Evolutionary conservation across 2,888 invertebrate genomes (phyloP).

Genomic region (Dexiosoma caninum): DNA sequence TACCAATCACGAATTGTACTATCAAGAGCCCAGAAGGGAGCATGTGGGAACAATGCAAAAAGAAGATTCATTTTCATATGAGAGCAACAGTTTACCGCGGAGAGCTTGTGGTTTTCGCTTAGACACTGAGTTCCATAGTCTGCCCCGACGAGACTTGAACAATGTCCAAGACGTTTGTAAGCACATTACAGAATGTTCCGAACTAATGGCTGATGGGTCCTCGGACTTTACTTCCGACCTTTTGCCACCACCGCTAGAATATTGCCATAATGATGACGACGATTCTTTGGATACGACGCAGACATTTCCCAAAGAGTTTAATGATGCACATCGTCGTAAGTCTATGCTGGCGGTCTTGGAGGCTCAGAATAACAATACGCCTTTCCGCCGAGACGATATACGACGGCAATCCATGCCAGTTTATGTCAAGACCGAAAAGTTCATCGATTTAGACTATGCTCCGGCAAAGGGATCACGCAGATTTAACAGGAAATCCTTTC

Average conservation of each 20-base stretch:
- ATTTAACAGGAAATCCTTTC: constrained; percentile 56
- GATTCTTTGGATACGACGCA: constrained; percentile 67
- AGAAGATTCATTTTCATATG: constrained; percentile 71
- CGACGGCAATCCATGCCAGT: constrained; percentile 74
- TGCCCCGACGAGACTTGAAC: constrained; percentile 74
- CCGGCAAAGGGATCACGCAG: constrained; percentile 69
- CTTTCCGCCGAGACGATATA: constrained; percentile 72
- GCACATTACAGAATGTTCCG: constrained; percentile 76
- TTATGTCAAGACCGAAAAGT: constrained; percentile 72
- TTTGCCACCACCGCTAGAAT: constrained; percentile 70
- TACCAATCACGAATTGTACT: constrained; percentile 57
- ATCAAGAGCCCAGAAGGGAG: constrained; percentile 29
- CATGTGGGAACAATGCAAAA: constrained; percentile 34
- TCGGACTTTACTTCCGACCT: constrained; percentile 72
- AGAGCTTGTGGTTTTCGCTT: constrained; percentile 75
- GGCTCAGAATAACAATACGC: constrained; percentile 57
- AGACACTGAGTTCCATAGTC: constrained; percentile 75
- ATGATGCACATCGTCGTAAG: constrained; percentile 67
- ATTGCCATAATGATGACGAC: constrained; percentile 69
- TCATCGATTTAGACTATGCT: constrained; percentile 70
- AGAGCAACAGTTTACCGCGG: constrained; percentile 77
- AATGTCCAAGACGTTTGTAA: constrained; percentile 75
- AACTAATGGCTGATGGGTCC: constrained; percentile 70
- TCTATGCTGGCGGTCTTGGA: constrained; percentile 69
- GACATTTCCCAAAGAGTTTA: constrained; percentile 61